Evolutionary conservation across 2,888 invertebrate genomes (phyloP).

Genomic region (Cynaeus angustus): DNA sequence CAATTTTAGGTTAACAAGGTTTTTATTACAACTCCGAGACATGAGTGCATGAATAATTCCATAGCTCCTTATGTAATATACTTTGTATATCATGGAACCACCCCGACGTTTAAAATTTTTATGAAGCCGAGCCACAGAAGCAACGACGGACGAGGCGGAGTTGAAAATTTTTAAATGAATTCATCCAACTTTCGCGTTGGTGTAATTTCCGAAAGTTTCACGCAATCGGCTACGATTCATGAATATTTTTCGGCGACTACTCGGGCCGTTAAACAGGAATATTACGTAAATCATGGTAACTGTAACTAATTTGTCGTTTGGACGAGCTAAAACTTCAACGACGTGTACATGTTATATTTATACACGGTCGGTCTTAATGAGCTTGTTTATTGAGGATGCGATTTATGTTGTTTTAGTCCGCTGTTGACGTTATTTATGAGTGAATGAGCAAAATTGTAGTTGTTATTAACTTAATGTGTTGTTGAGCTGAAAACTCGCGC

Average conservation of each 20-base stretch:
- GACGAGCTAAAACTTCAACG: slow-evolving; percentile 6
- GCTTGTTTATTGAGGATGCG: slow-evolving; percentile 39
- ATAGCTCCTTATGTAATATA: slow-evolving; percentile 27
- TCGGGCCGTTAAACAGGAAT: slow-evolving; percentile 12
- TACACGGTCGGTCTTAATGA: slow-evolving; percentile 25
- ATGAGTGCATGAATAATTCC: slow-evolving; percentile 37
- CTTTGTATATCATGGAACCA: slow-evolving; percentile 30
- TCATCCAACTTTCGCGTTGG: slow-evolving; percentile 25
- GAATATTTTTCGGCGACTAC: slow-evolving; percentile 33
- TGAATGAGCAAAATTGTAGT: slow-evolving; percentile 26
- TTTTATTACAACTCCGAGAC: slow-evolving; percentile 35
- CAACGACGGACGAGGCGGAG: slow-evolving; percentile 10
- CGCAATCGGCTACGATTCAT: slow-evolving; percentile 38
- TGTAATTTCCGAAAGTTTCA: slow-evolving; percentile 25
- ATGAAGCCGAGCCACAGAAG: slow-evolving; percentile 9
- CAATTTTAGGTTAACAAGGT: slow-evolving; percentile 31
- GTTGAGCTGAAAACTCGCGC: slow-evolving; percentile 29
- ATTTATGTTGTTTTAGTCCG: slow-evolving; percentile 23
- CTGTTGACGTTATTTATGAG: slow-evolving; percentile 29
- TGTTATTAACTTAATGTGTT: slow-evolving; percentile 35
- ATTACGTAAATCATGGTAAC: slow-evolving; percentile 32
- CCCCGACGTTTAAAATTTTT: slow-evolving; percentile 32
- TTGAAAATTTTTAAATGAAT: slow-evolving; percentile 41
- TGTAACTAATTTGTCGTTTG: slow-evolving; percentile 10
- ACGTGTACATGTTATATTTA: slow-evolving; percentile 9